Conservation (phyloP, 2,888 invertebrate species). For the Autographa pulchrina region DNA sequence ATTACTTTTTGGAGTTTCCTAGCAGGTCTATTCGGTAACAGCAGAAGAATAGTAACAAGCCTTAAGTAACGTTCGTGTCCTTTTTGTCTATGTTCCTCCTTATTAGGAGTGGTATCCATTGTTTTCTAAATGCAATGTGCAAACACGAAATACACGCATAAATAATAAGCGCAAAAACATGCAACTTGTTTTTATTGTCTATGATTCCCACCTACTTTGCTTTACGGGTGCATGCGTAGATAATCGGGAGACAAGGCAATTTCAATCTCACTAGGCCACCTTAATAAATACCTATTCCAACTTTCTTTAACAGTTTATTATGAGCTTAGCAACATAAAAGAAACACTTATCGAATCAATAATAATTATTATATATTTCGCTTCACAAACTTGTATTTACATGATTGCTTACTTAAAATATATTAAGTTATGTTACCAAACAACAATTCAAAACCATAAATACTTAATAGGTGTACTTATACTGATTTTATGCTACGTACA, state of each 20-base stretch:
- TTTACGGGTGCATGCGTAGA: too few relatives aligned
- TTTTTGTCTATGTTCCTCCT: neutral
- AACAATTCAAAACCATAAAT: conserved; percentile 83
- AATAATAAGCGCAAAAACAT: neutral
- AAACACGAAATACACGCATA: conserved; percentile 1
- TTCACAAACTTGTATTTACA: conserved; percentile 89
- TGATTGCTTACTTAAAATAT: conserved; percentile 84
- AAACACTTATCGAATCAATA: conserved; percentile 69
- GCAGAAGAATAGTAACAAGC: neutral
- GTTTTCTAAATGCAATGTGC: conserved; percentile 1
- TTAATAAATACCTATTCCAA: neutral
- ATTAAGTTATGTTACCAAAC: conserved; percentile 76
- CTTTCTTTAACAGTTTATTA: neutral
- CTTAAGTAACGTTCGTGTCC: neutral
- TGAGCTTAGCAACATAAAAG: conserved; percentile 20
- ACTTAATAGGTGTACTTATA: conserved; percentile 82
- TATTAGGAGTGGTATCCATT: neutral
- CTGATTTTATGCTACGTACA: conserved; percentile 71
- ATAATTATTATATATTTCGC: conserved; percentile 83
- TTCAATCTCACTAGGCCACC: neutral
- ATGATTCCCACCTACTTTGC: neutral
- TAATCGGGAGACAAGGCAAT: too few relatives aligned
- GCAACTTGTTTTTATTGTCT: neutral
- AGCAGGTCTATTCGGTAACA: neutral
- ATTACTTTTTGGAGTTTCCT: conserved; percentile 9